Evolutionary conservation across 2,797 vertebrate genomes (phyloP).

Genomic region (Sebastes ruberrimus): DNA sequence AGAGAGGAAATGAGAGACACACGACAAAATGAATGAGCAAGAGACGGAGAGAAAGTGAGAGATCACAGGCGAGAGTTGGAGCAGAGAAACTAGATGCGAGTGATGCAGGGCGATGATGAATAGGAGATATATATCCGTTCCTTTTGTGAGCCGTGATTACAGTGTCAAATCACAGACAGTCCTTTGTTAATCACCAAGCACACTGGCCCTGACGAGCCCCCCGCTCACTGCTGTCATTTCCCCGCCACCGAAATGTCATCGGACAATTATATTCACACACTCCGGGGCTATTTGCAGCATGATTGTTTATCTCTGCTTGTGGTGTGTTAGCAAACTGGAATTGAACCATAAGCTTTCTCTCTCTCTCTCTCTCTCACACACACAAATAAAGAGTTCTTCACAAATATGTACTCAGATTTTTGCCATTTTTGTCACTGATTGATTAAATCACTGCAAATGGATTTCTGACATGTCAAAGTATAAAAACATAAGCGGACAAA

Average conservation of each 20-base stretch:
- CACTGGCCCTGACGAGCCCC: slow-evolving; percentile 18
- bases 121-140: slow-evolving; percentile 38
- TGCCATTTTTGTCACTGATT: neutral
- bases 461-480: slow-evolving; percentile 17
- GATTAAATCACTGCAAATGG: slow-evolving; percentile 17
- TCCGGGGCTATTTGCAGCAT: slow-evolving; percentile 18
- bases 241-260: slow-evolving; percentile 38
- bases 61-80: neutral
- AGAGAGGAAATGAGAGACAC: neutral
- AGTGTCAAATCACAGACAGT: slow-evolving; percentile 55
- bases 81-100: slow-evolving; percentile 12
- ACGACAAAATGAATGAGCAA: neutral
- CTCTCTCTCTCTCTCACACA: neutral
- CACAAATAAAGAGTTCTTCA: neutral
- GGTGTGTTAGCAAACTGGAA: slow-evolving; percentile 25
- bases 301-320: slow-evolving; percentile 29
- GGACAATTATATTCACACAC: slow-evolving; percentile 58
- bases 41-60: slow-evolving; percentile 1
- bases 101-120: slow-evolving; percentile 44
- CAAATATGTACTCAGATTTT: neutral
- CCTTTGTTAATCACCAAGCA: slow-evolving; percentile 53
- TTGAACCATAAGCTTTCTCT: neutral
- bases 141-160: slow-evolving; percentile 65
- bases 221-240: slow-evolving; percentile 29
- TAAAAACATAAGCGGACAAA: neutral